Base-by-base conservation (phyloP, 2,113 vertebrate species). In the Benitochromis conjunctus region DNA sequence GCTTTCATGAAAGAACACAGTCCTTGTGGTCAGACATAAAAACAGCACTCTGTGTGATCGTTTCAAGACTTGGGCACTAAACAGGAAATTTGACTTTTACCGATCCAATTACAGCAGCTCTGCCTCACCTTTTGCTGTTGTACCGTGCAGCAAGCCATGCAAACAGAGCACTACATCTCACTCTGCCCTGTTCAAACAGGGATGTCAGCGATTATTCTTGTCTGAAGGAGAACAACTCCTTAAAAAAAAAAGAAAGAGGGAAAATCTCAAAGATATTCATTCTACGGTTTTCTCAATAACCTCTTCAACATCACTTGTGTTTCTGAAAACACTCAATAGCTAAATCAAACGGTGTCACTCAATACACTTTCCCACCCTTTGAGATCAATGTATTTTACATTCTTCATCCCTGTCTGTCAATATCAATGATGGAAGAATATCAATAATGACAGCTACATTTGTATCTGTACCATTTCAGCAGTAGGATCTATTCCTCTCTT, bases 391-490 rank as follows among this genome's bases (percentile, higher is more conserved):
- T 87, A 93, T 92, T 94, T 92, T 91, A 91, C 91, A 93, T 96
- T 94, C 91, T 91, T 94, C 91, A 85, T 84, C 78, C 87, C 86
- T 86, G 89, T 92, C 94, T 95, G 95, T 86, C 95, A 95, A 95
- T 96, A 96, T 92, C 94, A 95, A 94, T 96, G 94, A 96, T 93
- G 87, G 89, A 94, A 66, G 91, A 90, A 86, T 92, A 95, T 96
- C 94, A 94, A 96, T 96, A 96, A 95, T 84, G 93, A 93, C 93
- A 94, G 91, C 94, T 94, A 93, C 90, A 95, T 95, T 91, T 94
- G 94, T 95, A 92, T 93, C 93, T 92, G 93, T 93, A 94, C 95
- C 92, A 92, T 95, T 95, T 94, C 86, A 92, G 91, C 84, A 80
- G 85, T 86, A 88, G 93, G 95, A 95, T 95, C 95, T 87, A 94